Evolutionary conservation across 2,888 invertebrate genomes (phyloP), one percentile per base, ranked within the genome.

Genomic region (Pachymerium ferrugineum): DNA sequence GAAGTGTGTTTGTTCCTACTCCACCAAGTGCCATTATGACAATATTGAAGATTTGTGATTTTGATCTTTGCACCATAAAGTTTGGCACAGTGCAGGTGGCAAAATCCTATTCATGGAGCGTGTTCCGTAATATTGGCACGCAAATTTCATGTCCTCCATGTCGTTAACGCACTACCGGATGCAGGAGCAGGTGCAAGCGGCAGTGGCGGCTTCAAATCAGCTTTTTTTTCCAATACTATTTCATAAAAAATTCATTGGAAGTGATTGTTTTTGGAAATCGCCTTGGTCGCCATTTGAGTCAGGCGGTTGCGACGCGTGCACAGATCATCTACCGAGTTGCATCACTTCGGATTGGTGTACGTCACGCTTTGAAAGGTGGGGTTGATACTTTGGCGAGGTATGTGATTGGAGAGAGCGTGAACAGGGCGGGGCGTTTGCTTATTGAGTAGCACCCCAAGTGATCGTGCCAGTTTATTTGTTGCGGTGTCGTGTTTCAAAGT

Each of bases 101-200:
- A 54, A 54, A 54, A 54, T 54, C 54, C 54, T 54, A 54, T 54
- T 54, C 54, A 54, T 54, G 54, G 54, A 54, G 54, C 54, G 54
- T 54, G 54, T 54, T 54, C 54, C 54, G 54, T 54, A 54, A 54
- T 54, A 54, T 54, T 54, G 54, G 54, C 54, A 54, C 54, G 54
- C 54, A 54, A 54, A 54, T 54, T 54, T 54, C 54, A 54, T 54
- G 54, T 54, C 54, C 54, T 22, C 54, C 8, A 19, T 54, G 54
- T 54, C 54, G 54, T 54, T 54, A 54, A 54, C 54, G 54, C 54
- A 22, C 54, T 25, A 25, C 25, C 54, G 54, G 54, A 54, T 25
- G 54, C 28, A 8, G 25, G 54, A 54, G 54, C 54, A 54, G 54
- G 54, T 54, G 54, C 54, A 47, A 47, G 12, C 54, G 54, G 54